Percentiles rank a stretch among this genome's conserved stretches.
These are phyloP conservation scores for Epistrophe eligans DNA, from an alignment of 2,888 invertebrate species.

Conservation along the genomic window DNA sequence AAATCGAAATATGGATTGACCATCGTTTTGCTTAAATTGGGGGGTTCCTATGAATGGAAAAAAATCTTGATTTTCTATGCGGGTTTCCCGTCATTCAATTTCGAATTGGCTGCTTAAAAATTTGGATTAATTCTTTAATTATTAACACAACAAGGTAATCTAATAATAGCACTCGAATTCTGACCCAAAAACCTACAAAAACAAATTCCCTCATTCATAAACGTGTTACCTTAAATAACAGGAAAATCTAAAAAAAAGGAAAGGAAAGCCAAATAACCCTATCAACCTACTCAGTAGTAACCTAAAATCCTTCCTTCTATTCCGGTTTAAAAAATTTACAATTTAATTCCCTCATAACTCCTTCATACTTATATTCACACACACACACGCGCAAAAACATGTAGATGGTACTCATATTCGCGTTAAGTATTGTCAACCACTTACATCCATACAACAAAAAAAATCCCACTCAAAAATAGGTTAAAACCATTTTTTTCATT, in stretches of 20 bases:
- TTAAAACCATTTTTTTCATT: conserved; percentile 29
- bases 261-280: neutral
- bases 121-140: neutral
- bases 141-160: neutral
- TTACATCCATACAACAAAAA: neutral
- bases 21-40: no score
- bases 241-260: neutral
- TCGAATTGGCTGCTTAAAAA: neutral
- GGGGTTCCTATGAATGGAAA: no score
- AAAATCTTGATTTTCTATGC: no score
- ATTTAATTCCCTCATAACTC: conserved; percentile 29
- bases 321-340: conserved; percentile 37
- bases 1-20: no score
- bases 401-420: neutral
- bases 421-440: conserved; percentile 43
- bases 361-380: neutral
- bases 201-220: neutral
- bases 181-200: neutral
- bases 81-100: neutral
- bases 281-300: neutral
- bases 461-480: conserved; percentile 35
- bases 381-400: neutral
- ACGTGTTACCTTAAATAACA: neutral
- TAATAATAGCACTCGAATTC: neutral
- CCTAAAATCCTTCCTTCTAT: neutral